Conservation (phyloP, 2,888 invertebrate genomes). For the Chamaedrilus cognettii region DNA sequence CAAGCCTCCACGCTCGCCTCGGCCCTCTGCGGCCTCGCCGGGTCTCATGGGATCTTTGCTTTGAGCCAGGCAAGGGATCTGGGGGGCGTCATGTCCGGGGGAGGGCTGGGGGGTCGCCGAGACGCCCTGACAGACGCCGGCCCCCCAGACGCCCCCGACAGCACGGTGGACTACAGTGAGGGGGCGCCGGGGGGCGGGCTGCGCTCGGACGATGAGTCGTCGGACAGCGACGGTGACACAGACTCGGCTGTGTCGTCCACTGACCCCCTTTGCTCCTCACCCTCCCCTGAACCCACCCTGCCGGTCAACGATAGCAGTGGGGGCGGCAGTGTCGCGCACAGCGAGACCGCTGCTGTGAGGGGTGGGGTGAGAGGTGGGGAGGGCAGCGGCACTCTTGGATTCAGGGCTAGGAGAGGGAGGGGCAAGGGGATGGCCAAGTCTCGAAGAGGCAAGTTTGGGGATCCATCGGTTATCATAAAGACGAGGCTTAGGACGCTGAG, state of each 20-base stretch:
- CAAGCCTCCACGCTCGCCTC: neutral
- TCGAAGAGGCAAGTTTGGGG: too few relatives aligned
- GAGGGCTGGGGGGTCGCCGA: too few relatives aligned
- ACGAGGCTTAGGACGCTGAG: too few relatives aligned
- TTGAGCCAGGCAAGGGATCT: neutral
- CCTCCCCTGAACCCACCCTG: neutral
- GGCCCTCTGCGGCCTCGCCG: too few relatives aligned
- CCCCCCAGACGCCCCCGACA: slow-evolving; percentile 23
- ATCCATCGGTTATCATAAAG: too few relatives aligned
- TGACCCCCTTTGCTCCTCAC: slow-evolving; percentile 2
- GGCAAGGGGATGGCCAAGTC: too few relatives aligned
- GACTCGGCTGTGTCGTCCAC: slow-evolving; percentile 12
- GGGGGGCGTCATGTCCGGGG: neutral
- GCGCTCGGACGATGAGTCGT: slow-evolving; percentile 16
- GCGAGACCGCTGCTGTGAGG: too few relatives aligned
- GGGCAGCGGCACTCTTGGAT: too few relatives aligned
- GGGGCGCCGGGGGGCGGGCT: neutral
- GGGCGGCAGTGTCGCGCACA: too few relatives aligned
- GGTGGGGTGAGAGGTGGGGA: too few relatives aligned
- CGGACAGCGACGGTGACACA: slow-evolving; percentile 2
- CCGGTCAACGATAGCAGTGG: neutral
- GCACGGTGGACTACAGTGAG: slow-evolving; percentile 20
- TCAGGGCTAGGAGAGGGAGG: neutral
- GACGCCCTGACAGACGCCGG: neutral
- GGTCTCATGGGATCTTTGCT: neutral